These are phyloP conservation scores for Onychomys torridus DNA, from an alignment of 2,797 vertebrate genomes.

Conservation along the genomic window DNA sequence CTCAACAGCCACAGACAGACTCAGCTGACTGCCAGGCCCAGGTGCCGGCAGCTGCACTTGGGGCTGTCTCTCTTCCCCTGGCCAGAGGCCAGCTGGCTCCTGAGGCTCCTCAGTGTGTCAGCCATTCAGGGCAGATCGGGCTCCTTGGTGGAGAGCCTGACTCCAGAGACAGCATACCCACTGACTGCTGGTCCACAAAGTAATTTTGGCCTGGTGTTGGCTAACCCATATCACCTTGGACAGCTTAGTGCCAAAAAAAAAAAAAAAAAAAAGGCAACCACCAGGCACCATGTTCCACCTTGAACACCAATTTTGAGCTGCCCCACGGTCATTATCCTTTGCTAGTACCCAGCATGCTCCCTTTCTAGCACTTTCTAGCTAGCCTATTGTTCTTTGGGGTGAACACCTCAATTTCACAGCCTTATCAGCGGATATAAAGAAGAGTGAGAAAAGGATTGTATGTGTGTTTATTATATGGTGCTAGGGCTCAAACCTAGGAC, in stretches of 20 bases:
- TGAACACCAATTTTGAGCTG: neutral
- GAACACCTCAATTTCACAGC: neutral
- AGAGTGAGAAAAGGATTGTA: neutral
- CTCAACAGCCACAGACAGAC: neutral
- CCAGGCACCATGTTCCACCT: neutral
- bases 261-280: neutral
- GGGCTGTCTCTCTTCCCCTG: neutral
- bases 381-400: neutral
- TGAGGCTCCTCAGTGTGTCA: neutral
- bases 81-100: neutral
- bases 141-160: neutral
- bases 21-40: neutral
- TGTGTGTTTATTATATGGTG: neutral
- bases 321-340: neutral
- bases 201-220: neutral
- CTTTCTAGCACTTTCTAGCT: neutral
- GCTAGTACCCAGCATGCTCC: rapidly evolving
- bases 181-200: neutral
- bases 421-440: neutral
- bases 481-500: neutral
- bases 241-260: neutral
- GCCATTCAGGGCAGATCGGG: neutral
- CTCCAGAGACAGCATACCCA: neutral
- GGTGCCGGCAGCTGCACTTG: neutral
- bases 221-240: neutral